Conservation (phyloP, 2,113 vertebrate genomes). For the Stigmatopora argus region DNA sequence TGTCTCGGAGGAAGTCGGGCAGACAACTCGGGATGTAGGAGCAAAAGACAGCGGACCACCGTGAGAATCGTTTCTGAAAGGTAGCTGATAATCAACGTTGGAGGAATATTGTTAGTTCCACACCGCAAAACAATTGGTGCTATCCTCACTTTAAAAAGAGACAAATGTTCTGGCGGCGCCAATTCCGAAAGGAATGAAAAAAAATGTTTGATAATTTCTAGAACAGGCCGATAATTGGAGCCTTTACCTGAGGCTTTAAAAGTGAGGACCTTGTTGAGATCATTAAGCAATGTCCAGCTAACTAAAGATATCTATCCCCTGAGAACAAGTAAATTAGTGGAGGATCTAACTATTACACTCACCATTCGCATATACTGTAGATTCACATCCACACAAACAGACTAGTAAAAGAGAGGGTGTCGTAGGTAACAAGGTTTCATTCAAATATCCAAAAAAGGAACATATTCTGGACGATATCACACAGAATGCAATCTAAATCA, state of each 20-base stretch:
- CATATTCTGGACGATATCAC: not conserved
- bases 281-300: slow-evolving; percentile 38
- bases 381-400: not conserved
- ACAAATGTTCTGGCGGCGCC: not conserved
- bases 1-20: slow-evolving; percentile 13
- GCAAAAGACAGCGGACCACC: not conserved
- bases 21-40: slow-evolving; percentile 7
- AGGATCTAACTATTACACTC: slow-evolving; percentile 3
- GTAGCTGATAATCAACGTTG: not conserved
- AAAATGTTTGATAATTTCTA: slow-evolving; percentile 9
- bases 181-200: slow-evolving; percentile 3
- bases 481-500: not conserved
- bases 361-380: not conserved
- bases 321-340: slow-evolving; percentile 8
- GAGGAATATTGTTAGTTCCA: not conserved
- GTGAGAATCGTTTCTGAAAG: not conserved
- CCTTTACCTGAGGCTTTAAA: slow-evolving; percentile 23
- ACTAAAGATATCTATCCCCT: slow-evolving; percentile 13
- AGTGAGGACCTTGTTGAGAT: slow-evolving; percentile 21
- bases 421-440: not conserved
- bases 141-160: not conserved
- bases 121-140: not conserved
- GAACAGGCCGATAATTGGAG: slow-evolving; percentile 23
- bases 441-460: not conserved
- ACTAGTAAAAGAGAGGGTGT: not conserved